Base-by-base conservation (phyloP, 2,113 vertebrate species). In the Pluvianellus socialis region DNA sequence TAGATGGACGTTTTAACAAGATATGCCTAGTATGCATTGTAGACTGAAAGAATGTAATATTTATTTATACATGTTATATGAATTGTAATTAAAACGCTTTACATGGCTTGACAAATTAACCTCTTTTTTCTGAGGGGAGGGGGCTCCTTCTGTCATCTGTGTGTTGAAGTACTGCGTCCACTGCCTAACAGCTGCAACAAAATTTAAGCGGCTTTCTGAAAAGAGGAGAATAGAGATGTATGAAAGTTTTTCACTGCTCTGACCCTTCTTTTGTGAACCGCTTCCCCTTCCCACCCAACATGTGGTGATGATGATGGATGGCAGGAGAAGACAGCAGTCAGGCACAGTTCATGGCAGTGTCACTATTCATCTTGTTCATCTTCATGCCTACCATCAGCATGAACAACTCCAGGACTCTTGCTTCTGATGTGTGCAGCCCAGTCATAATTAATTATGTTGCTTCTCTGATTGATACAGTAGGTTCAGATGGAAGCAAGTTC, bases 41-140 rank as follows among this genome's bases (percentile, higher is more conserved):
- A 98, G 98, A 98, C 93, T 96, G 96, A 97, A 96, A 98, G 98
- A 98, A 98, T 97, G 97, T 98, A 98, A 98, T 98, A 97, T 98
- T 98, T 98, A 98, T 98, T 98, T 98, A 98, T 97, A 98, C 96
- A 55, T 96, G 96, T 93, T 97, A 98, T 97, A 98, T 75, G 28
- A 66, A 85, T 94, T 98, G 98, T 98, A 98, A 98, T 98, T 99
- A 98, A 99, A 99, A 97, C 97, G 98, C 98, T 98, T 98, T 98
- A 97, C 98, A 97, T 97, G 89, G 97, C 98, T 97, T 96, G 97
- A 94, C 75, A 89, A 92, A 59, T 84, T 18, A 87, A 98, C n/a
- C 55, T 94, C 62, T 88, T 35, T 79, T 87, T 74, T 67, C 85
- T 70, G 53, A 52, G 68, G 61, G 79, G 59, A 87, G 32, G 28